Evolutionary conservation across 2,797 vertebrate species (phyloP).

Genomic region (Tolypeutes matacus): DNA sequence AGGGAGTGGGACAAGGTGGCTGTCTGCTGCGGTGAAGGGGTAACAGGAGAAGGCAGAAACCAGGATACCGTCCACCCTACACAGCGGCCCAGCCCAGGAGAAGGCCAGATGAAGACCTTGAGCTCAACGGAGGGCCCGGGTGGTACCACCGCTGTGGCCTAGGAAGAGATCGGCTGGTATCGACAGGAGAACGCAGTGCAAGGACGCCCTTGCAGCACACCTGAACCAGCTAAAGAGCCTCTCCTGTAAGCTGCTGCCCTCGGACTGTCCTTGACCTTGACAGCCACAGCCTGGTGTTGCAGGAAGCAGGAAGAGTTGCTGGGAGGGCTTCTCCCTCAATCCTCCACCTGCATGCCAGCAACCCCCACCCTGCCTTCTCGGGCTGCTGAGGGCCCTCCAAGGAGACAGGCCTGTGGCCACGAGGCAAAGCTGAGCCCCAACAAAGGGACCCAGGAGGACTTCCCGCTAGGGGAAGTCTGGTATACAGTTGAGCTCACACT

Average conservation of each 20-base stretch:
- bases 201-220: too few species aligned
- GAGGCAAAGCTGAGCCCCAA: background rate
- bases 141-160: rapidly evolving
- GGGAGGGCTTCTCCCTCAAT: too few species aligned
- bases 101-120: too few species aligned
- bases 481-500: background rate
- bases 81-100: too few species aligned
- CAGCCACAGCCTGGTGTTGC: too few species aligned
- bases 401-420: background rate
- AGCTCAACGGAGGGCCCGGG: background rate
- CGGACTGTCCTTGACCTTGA: background rate
- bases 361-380: background rate
- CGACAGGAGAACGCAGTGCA: too few species aligned
- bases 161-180: background rate
- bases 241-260: background rate
- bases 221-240: background rate
- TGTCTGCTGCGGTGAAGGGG: background rate
- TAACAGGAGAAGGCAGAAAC: background rate
- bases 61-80: background rate
- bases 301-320: too few species aligned
- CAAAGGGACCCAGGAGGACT: background rate
- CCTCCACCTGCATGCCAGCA: too few species aligned
- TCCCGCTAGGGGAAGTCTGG: background rate
- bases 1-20: rapidly evolving
- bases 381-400: background rate